A percentile compares a stretch with the other conserved stretches of the same genome.
These are phyloP conservation scores for Aelia acuminata DNA, from an alignment of 2,888 invertebrate species.

Conservation along the genomic window DNA sequence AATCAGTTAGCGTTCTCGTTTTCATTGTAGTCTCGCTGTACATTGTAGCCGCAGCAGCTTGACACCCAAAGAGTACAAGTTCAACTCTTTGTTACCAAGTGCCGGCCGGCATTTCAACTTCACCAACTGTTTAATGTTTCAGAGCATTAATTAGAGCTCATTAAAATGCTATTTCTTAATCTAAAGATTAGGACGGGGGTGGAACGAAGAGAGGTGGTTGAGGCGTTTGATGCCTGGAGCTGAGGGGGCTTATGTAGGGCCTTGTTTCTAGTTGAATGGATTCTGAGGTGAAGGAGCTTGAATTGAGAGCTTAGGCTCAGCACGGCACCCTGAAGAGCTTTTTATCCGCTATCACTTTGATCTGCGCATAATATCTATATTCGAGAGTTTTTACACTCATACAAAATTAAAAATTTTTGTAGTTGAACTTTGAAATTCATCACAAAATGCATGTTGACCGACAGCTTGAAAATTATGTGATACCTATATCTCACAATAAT, in stretches of 20 bases:
- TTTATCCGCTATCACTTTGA: not conserved
- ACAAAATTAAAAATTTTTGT: not conserved
- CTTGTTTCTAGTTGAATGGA: slow-evolving; percentile 7
- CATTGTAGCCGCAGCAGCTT: too few relatives aligned
- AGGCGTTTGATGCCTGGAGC: not conserved
- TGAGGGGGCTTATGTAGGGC: not conserved
- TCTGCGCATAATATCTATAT: not conserved
- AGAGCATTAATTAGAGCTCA: not conserved
- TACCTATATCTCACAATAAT: too few relatives aligned
- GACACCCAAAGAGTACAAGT: not conserved
- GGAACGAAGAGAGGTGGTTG: not conserved
- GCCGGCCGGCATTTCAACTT: not conserved
- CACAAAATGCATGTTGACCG: too few relatives aligned
- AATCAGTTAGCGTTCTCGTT: not conserved
- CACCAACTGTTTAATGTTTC: not conserved
- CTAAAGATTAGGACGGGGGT: not conserved
- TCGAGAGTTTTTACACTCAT: not conserved
- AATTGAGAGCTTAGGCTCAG: not conserved
- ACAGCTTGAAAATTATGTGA: too few relatives aligned
- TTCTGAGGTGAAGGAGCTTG: slow-evolving; percentile 1
- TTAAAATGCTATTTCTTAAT: not conserved
- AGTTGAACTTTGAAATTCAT: too few relatives aligned
- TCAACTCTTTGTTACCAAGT: not conserved
- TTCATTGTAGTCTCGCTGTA: too few relatives aligned
- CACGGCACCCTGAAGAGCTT: not conserved